Evolutionary conservation across 2,888 invertebrate genomes (phyloP), one percentile per base, ranked within the genome.

Genomic region (Pristionchus japonicus): DNA sequence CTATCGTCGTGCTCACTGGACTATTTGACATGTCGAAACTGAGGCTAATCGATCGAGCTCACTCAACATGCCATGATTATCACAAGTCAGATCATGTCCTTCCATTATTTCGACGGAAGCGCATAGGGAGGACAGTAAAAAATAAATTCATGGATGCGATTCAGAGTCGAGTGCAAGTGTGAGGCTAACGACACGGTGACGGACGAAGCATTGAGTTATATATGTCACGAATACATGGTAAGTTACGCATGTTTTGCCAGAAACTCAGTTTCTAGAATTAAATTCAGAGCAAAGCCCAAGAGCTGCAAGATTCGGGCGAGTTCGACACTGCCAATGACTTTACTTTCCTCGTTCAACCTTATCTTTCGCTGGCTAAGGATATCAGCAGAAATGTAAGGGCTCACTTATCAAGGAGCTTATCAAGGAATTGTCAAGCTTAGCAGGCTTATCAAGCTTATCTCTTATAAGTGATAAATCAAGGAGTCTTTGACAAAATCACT

Each of bases 21-120:
- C 92, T 92, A 92, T 89, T 92, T 87, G 91, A 92, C 84, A 92
- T 92, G 91, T 61, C 89, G 49, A 90, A 92, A 92, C 89, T 92
- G 67, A 89, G 92, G n/a, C 61, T 89, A n/a, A 90, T 92, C 88
- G 92, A 92, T 88, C 87, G 90, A 31, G 90, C 90, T 47, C 89
- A 91, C 83, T 89, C 90, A 67, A 90, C 91, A 90, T 92, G 92
- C 87, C 90, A 92, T 31, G 92, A 89, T 3, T 90, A 92, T 27
- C 92, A 92, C 86, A 87, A 89, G 80, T 91, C 52, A 57, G 89
- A 31, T 67, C 15, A n/a, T 70, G 1, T 31, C 11, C 15, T 61
- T 61, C 11, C 3, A 23, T 17, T 17, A 4, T 52, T 11, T 49
- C 15, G 17, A 15, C 1, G 49, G 49, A 49, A 49, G 49, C 11